Conservation (phyloP, 1,140 invertebrate genomes). For the Spodoptera litura region DNA sequence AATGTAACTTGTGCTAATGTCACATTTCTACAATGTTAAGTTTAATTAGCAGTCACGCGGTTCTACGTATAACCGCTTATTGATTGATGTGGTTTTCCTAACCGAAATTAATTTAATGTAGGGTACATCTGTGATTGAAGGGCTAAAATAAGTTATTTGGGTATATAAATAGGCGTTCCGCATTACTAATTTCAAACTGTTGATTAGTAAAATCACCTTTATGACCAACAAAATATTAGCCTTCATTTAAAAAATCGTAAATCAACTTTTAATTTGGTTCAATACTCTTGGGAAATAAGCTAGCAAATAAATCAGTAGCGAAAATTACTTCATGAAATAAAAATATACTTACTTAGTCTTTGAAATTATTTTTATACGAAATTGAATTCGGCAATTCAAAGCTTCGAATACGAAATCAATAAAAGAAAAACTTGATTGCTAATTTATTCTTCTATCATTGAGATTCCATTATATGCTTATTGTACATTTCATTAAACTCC, state of each 20-base stretch:
- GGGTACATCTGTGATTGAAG: slow-evolving; percentile 8
- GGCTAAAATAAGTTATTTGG: slow-evolving; percentile 6
- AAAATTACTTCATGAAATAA: no score
- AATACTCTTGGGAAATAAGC: no score
- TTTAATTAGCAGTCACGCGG: no score
- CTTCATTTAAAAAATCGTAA: no score
- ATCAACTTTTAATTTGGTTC: no score
- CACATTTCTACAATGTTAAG: no score
- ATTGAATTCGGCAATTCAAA: no score
- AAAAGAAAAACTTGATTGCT: background rate
- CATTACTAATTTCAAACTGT: background rate
- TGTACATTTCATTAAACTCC: slow-evolving; percentile 7
- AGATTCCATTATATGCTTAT: slow-evolving; percentile 14
- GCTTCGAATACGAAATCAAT: slow-evolving; percentile 14
- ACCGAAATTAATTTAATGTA: slow-evolving; percentile 10
- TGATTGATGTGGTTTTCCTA: slow-evolving; percentile 20
- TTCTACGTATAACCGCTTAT: background rate
- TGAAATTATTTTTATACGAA: no score
- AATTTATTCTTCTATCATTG: background rate
- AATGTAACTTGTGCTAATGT: no score
- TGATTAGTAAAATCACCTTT: background rate
- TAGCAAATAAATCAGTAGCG: no score
- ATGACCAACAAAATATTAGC: background rate
- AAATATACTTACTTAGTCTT: no score
- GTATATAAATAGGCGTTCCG: background rate